phyloP scores from a whole-genome alignment of 2,113 vertebrate species.

The Engystomops pustulosus region DNA sequence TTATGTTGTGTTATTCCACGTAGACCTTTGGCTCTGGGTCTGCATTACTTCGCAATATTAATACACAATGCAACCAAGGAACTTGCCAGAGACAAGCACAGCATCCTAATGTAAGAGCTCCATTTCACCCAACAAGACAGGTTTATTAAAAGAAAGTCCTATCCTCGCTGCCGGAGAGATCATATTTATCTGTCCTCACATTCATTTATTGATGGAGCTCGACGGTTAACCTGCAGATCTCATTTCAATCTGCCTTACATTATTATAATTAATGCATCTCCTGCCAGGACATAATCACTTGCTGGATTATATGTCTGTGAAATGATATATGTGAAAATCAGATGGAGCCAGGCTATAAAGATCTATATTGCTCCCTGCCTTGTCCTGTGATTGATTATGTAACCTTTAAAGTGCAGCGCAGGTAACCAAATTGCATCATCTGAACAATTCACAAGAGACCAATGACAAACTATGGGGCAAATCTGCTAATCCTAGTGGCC shows the following conservation, averaged over 20 bases:
- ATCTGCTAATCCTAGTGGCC: too few species aligned
- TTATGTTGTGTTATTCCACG: constrained; percentile 18
- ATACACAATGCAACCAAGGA: constrained; percentile 6
- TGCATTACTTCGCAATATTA: background rate
- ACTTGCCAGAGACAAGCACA: constrained; percentile 30
- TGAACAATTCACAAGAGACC: background rate
- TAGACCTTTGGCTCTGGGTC: constrained; percentile 15
- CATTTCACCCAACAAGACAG: constrained; percentile 28
- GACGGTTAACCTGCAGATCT: constrained; percentile 7
- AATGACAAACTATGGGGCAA: too few species aligned
- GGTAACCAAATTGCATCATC: background rate
- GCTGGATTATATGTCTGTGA: background rate
- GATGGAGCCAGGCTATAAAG: background rate
- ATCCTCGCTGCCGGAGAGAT: background rate
- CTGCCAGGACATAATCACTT: constrained; percentile 7
- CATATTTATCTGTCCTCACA: background rate
- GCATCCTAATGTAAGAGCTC: constrained; percentile 32
- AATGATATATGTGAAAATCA: constrained; percentile 8
- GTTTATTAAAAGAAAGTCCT: constrained; percentile 36
- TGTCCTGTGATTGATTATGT: background rate
- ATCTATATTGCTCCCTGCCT: background rate
- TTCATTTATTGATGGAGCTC: constrained; percentile 7
- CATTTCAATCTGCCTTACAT: constrained; percentile 21
- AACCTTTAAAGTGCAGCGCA: background rate
- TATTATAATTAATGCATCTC: constrained; percentile 16